phyloP scores from a whole-genome alignment of 2,113 vertebrate genomes.

The Phaethornis superciliosus region DNA sequence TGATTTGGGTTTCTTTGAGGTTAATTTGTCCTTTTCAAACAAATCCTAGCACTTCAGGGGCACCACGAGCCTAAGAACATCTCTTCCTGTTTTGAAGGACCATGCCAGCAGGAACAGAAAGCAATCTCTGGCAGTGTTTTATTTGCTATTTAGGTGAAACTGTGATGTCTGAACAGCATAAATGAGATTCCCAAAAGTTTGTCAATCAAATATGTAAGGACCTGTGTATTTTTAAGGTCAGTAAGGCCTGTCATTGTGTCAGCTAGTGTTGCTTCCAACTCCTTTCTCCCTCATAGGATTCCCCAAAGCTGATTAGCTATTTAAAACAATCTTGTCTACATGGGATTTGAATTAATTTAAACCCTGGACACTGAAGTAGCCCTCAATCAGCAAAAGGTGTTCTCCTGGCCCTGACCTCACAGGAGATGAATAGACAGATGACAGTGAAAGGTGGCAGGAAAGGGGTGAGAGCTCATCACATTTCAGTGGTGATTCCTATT shows the following conservation, averaged over 20 bases:
- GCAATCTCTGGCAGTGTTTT: not conserved
- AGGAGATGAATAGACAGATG: not conserved
- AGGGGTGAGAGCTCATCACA: not conserved
- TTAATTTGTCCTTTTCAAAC: not conserved
- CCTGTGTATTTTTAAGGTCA: not conserved
- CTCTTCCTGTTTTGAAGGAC: not conserved
- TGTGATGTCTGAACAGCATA: not conserved
- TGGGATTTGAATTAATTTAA: not conserved
- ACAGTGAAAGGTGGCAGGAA: not conserved
- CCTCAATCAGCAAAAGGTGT: not conserved
- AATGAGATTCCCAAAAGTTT: not conserved
- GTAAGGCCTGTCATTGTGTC: not conserved
- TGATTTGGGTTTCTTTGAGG: not conserved
- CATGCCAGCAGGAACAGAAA: not conserved
- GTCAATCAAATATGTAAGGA: not conserved
- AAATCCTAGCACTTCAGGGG: not conserved
- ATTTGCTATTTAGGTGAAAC: not conserved
- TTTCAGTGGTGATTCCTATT: not conserved
- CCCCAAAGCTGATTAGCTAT: not conserved
- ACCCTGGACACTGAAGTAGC: not conserved
- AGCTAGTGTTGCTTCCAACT: not conserved
- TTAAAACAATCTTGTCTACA: not conserved
- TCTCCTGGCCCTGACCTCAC: not conserved
- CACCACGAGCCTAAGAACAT: not conserved
- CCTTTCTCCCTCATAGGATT: not conserved